These are phyloP conservation scores for Aurelia sp. DNA, from an alignment of 30 jellyfish, hydroid and myxozoan genomes.

Conservation along the genomic window DNA sequence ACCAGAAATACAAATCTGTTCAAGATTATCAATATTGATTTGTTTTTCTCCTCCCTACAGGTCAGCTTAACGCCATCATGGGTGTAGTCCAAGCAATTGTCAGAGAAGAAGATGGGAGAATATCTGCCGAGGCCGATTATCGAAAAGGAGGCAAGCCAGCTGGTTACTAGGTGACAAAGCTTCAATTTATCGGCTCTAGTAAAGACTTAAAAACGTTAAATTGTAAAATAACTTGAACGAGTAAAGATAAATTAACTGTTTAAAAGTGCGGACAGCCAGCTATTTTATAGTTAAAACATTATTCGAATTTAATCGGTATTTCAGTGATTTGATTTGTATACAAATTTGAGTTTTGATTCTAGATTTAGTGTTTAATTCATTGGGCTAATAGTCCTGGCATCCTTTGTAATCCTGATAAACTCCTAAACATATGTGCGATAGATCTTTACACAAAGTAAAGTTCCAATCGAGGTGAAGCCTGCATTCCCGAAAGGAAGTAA, in stretches of 20 bases:
- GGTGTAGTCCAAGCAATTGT: slow-evolving; percentile 99
- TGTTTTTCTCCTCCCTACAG: slow-evolving; percentile 20
- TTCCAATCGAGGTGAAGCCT: too few relatives aligned
- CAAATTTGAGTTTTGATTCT: too few relatives aligned
- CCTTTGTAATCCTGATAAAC: too few relatives aligned
- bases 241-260: background rate
- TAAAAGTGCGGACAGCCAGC: background rate
- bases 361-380: too few relatives aligned
- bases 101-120: slow-evolving; percentile 87
- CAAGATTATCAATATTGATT: too few relatives aligned
- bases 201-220: background rate
- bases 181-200: background rate
- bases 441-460: too few relatives aligned
- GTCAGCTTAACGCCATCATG: slow-evolving; percentile 98
- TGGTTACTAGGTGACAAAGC: slow-evolving; percentile 72
- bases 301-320: too few relatives aligned
- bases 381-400: too few relatives aligned
- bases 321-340: too few relatives aligned
- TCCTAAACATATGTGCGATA: too few relatives aligned
- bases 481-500: too few relatives aligned
- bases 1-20: too few relatives aligned
- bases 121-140: slow-evolving; percentile 94
- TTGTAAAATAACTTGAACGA: background rate
- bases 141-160: slow-evolving; percentile 99
- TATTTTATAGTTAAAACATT: background rate